These are phyloP conservation scores for Neomorphus geoffroyi DNA, from an alignment of 2,797 vertebrate species.

Conservation along the genomic window DNA sequence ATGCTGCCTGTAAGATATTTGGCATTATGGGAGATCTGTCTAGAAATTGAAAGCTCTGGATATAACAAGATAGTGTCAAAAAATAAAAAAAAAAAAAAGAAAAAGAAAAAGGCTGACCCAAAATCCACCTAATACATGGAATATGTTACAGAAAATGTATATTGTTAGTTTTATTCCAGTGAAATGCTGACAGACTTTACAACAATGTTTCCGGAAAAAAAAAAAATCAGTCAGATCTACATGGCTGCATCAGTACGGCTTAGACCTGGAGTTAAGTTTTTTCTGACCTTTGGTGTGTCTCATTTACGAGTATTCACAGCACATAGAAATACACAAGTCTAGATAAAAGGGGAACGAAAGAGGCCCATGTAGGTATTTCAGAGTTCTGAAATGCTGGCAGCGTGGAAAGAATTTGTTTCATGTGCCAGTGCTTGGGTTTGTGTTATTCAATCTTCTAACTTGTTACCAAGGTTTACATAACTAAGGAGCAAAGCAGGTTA, in stretches of 20 bases:
- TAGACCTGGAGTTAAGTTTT: background rate
- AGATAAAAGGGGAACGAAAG: background rate
- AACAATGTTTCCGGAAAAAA: background rate
- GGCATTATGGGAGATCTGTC: background rate
- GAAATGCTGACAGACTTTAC: background rate
- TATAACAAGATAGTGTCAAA: background rate
- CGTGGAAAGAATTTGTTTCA: background rate
- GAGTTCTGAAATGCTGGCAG: background rate
- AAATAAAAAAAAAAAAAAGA: too few species aligned
- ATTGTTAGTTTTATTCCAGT: background rate
- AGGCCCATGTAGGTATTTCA: background rate
- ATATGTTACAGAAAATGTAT: background rate
- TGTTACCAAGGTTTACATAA: background rate
- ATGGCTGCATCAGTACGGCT: background rate
- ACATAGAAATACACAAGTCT: background rate
- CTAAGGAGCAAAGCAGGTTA: background rate
- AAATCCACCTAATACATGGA: background rate
- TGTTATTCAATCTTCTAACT: background rate
- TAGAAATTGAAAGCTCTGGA: background rate
- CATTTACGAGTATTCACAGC: background rate
- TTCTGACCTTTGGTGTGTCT: background rate
- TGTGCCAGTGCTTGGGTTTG: background rate
- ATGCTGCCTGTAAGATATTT: background rate
- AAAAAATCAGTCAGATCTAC: background rate
- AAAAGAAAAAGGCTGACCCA: fast-evolving